Conservation (phyloP, 2,888 invertebrate genomes). For the Exephanes ischioxanthus region DNA sequence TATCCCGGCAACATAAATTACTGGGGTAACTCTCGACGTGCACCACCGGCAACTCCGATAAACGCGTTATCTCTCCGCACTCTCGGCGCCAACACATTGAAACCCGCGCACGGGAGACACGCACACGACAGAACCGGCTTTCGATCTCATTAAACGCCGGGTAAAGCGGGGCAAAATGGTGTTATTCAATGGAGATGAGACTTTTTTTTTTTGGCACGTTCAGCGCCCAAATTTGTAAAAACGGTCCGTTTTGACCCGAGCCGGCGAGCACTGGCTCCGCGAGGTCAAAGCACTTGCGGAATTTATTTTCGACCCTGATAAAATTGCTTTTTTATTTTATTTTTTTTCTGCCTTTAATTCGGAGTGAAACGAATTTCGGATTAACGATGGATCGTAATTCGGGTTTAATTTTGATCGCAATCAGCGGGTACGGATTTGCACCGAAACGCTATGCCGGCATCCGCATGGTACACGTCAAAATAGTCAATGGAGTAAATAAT, state of each 20-base stretch:
- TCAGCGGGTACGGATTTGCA: neutral
- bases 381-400: too few relatives aligned
- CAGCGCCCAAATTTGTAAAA: too few relatives aligned
- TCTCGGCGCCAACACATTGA: conserved; percentile 19
- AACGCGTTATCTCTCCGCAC: conserved; percentile 53
- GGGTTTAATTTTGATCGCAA: neutral
- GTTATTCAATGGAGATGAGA: neutral
- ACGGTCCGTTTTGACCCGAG: too few relatives aligned
- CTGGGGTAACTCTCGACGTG: conserved; percentile 45
- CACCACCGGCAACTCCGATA: conserved; percentile 48
- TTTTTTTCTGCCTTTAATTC: neutral
- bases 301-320: neutral
- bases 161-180: neutral
- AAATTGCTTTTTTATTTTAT: neutral
- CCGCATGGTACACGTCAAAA: conserved; percentile 23
- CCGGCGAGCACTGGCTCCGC: too few relatives aligned
- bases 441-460: neutral
- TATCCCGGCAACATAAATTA: conserved; percentile 53
- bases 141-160: conserved; percentile 46
- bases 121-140: conserved; percentile 32
- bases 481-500: conserved; percentile 31
- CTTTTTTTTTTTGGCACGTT: neutral
- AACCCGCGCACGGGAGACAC: conserved; percentile 23
- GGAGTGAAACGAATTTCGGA: neutral
- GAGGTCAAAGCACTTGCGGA: neutral